phyloP scores from a whole-genome alignment of 1,140 invertebrate species.

The Drosophila melanica region DNA sequence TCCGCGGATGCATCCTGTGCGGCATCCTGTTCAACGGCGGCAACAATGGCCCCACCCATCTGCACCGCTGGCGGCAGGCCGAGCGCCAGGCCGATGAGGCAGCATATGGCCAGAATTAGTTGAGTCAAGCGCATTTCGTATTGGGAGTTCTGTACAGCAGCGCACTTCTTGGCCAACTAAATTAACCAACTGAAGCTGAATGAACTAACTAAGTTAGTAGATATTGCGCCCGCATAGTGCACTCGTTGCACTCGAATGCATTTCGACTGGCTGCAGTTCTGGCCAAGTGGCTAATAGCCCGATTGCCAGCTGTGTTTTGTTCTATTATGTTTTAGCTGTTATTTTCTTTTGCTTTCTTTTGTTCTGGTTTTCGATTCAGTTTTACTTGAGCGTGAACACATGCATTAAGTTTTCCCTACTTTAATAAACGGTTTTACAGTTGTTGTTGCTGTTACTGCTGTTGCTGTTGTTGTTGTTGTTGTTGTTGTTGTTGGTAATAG shows the following conservation, averaged over 20 bases:
- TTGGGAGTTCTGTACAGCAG: constrained; percentile 51
- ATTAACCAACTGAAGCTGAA: constrained; percentile 5
- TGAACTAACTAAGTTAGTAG: constrained; percentile 19
- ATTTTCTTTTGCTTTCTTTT: constrained; percentile 48
- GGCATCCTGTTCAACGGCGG: constrained; percentile 65
- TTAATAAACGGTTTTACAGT: constrained; percentile 67
- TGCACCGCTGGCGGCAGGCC: constrained; percentile 56
- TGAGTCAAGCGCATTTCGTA: constrained; percentile 38
- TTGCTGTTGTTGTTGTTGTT: constrained; percentile 24
- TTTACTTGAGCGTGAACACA: constrained; percentile 80
- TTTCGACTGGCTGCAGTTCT: constrained; percentile 36
- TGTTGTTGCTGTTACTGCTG: constrained; percentile 11
- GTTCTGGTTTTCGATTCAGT: constrained; percentile 67
- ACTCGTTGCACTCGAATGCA: constrained; percentile 68
- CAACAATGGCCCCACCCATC: constrained; percentile 68
- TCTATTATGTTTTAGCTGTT: constrained; percentile 38
- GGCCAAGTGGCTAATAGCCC: constrained; percentile 46
- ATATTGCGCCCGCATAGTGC: constrained; percentile 14
- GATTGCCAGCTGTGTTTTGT: constrained; percentile 51
- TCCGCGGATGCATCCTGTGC: constrained; percentile 50
- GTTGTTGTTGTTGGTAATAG: constrained; percentile 24
- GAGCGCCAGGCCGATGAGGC: constrained; percentile 10
- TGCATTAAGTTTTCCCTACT: constrained; percentile 75
- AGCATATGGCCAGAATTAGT: constrained; percentile 24
- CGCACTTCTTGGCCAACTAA: constrained; percentile 57